Conservation (phyloP, 2,888 invertebrate genomes). For the Bugula neritina region DNA sequence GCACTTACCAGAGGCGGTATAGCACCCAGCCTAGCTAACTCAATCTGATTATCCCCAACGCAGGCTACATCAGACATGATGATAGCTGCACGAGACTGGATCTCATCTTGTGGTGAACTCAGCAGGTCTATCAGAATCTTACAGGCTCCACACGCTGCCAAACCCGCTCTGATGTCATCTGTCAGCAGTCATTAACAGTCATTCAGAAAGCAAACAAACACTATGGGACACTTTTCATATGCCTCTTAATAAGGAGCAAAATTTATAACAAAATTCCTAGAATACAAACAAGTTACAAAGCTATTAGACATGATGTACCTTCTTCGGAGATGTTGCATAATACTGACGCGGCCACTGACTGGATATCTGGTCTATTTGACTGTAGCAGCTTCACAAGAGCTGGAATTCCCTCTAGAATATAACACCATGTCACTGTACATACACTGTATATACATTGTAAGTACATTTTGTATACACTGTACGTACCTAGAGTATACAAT, state of each 20-base stretch:
- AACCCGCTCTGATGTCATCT: constrained; percentile 39
- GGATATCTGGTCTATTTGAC: constrained; percentile 43
- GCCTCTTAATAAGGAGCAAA: too few relatives aligned
- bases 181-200: not conserved
- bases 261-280: too few relatives aligned
- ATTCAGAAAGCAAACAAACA: too few relatives aligned
- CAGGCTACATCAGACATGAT: constrained; percentile 51
- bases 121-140: constrained; percentile 47
- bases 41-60: constrained; percentile 42
- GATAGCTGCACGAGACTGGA: constrained; percentile 50
- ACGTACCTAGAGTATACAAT: too few relatives aligned
- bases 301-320: too few relatives aligned
- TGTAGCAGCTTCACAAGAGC: constrained; percentile 45
- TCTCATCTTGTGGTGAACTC: constrained; percentile 44
- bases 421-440: too few relatives aligned
- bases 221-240: too few relatives aligned
- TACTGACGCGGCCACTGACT: constrained; percentile 49
- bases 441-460: too few relatives aligned
- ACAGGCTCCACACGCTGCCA: constrained; percentile 42
- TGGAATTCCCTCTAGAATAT: constrained; percentile 42
- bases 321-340: constrained; percentile 52
- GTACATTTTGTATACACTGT: too few relatives aligned
- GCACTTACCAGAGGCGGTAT: constrained; percentile 43
- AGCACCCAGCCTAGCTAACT: constrained; percentile 42
- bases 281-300: too few relatives aligned